phyloP scores from a whole-genome alignment of 2,797 vertebrate genomes.

The Platyrinchus mystaceus region DNA sequence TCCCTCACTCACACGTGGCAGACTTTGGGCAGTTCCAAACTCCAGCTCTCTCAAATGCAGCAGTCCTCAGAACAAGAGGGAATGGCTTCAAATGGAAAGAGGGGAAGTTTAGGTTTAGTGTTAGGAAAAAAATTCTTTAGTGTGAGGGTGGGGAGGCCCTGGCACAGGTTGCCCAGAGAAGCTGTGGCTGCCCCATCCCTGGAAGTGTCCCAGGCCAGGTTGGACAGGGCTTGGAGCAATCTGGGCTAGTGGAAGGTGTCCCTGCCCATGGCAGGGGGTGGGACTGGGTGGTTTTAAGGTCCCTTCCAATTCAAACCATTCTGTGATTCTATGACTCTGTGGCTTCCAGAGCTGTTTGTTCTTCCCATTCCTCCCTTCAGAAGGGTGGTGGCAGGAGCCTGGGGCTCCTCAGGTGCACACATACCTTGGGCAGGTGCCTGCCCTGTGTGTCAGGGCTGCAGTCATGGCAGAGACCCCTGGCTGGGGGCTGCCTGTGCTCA shows the following conservation, averaged over 20 bases:
- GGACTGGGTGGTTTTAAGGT: neutral
- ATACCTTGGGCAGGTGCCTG: neutral
- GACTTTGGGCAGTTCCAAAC: neutral
- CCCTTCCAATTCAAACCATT: neutral
- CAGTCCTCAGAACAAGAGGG: neutral
- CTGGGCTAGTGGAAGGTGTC: neutral
- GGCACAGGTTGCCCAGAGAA: neutral
- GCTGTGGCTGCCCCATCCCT: neutral
- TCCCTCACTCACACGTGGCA: neutral
- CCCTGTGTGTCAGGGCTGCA: no score
- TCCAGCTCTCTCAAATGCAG: neutral
- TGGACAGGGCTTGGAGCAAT: neutral
- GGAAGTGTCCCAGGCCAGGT: neutral
- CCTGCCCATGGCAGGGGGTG: neutral
- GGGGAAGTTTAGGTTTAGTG: neutral
- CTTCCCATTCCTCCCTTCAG: neutral
- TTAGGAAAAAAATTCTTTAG: rapidly evolving
- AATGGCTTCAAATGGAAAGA: neutral
- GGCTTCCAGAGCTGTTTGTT: neutral
- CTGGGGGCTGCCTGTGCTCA: neutral
- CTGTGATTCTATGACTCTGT: neutral
- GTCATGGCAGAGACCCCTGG: no score
- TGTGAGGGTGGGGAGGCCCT: neutral
- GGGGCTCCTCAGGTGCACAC: neutral
- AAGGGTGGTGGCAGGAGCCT: neutral